Evolutionary conservation across 2,113 vertebrate genomes (phyloP), one percentile per base, ranked within the genome.

Genomic region (Catharus bicknelli): DNA sequence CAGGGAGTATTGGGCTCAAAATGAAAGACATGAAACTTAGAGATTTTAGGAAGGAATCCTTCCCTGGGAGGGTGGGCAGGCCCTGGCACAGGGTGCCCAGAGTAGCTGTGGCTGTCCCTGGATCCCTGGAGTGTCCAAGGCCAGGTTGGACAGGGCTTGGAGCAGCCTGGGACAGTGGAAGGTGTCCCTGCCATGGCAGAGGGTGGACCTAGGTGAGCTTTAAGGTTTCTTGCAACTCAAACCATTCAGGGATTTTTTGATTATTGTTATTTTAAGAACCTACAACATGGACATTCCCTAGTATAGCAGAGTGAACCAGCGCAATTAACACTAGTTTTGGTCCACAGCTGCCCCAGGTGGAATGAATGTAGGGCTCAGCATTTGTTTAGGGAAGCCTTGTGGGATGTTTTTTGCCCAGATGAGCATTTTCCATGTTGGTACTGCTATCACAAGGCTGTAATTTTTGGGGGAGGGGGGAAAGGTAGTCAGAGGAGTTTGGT

Each of bases 151-250:
- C 0, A 0, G 13, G 30, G 19, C 43, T 42, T 23, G 70, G 19
- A 63, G 25, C 34, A 25, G 0, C 10, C 13, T 63, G 64, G 25
- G 13, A 9, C 0, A 13, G 6, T 34, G 64, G 64, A 13, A 42
- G 16, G 13, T 40, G 48, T 25, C 34, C 74, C 50, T 63, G 64
- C 16, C n/a, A 21, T 25, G 55, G 8, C 40, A 48, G 23, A 13
- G 22, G 3, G 4, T 55, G 34, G 34, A 0, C 34, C 3, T 2
- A 4, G 26, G 29, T 59, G 32, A 1, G 1, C 6, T n/a, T 53
- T 74, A 51, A 45, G 29, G 29, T 75, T 40, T 17, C 13, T 40
- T 82, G 13, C 40, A 75, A 30, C 3, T 13, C 16, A 68, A 54
- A 88, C n/a, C 34, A 16, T 47, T 61, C n/a, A 12, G 6, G 5